Base-by-base conservation (phyloP, 2,113 vertebrate genomes). In the Polypterus senegalus region DNA sequence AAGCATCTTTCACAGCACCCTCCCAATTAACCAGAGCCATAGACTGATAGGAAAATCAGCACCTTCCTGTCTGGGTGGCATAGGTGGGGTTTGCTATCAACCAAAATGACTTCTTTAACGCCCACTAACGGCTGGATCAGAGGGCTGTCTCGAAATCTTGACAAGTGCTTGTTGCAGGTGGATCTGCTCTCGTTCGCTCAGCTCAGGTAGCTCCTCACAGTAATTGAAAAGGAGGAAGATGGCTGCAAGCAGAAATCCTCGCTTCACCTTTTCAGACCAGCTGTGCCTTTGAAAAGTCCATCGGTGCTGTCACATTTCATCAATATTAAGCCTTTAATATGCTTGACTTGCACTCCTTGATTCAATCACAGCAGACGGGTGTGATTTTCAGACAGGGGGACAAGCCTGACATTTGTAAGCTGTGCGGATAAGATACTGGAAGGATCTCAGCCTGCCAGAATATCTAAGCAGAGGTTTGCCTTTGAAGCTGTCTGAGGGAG, bases 341-440 rank as follows among this genome's bases (percentile, higher is more conserved):
- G 59, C 4, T 27, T 53, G 49, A 5, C 27, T 52, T 52, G 11
- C 49, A 45, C 48, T n/a, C 6, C 43, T 61, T 46, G 46, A 54
- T 62, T 54, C 46, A 62, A 46, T 46, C 56, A 58, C 8, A 3
- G 56, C 4, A 5, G 27, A 45, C 43, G 43, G 7, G 56, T 58
- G n/a, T 58, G 53, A 54, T 54, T 44, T 27, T 54, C 51, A 62
- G 51, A 60, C 47, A 60, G 59, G 44, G 27, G 44, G 54, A 62
- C 44, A 61, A 61, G 49, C 7, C 49, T 62, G 44, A 53, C 49
- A 61, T 54, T 45, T 61, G 47, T 53, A 47, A 62, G 11, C 27
- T 46, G 9, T 61, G n/a, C 27, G 49, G 51, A 46, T 9, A 54
- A 61, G 51, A 61, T 54, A 46, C 51, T 7, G 44, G 49, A 45